These are phyloP conservation scores for Pluvialis apricaria DNA, from an alignment of 2,113 vertebrate species.

Conservation along the genomic window DNA sequence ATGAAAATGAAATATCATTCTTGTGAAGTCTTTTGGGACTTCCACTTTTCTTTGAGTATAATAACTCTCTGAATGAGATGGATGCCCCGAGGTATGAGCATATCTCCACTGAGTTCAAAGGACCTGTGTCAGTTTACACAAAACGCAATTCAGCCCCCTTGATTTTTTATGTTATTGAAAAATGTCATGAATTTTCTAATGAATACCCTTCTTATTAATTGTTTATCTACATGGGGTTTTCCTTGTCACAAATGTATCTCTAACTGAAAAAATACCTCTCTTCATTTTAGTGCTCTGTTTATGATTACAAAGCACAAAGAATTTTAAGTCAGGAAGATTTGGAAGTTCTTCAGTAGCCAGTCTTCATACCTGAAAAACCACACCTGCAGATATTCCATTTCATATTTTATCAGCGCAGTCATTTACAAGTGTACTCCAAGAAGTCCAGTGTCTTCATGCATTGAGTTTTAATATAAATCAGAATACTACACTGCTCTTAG, in stretches of 20 bases:
- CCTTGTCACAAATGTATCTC: neutral
- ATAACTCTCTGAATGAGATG: neutral
- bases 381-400: neutral
- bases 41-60: neutral
- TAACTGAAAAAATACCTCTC: neutral
- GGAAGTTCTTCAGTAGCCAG: neutral
- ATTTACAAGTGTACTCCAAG: neutral
- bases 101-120: neutral
- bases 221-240: neutral
- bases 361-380: neutral
- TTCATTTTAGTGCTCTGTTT: neutral
- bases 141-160: neutral
- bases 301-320: neutral
- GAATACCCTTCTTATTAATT: neutral
- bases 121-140: neutral
- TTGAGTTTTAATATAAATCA: neutral
- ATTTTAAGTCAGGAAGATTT: neutral
- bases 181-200: neutral
- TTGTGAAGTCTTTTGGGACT: constrained; percentile 1
- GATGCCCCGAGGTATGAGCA: neutral
- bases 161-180: neutral
- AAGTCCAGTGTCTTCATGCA: neutral
- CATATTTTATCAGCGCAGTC: neutral
- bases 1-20: constrained; percentile 16
- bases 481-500: neutral